Evolutionary conservation across 2,888 invertebrate species (phyloP).

Genomic region (Yponomeuta malinellus): DNA sequence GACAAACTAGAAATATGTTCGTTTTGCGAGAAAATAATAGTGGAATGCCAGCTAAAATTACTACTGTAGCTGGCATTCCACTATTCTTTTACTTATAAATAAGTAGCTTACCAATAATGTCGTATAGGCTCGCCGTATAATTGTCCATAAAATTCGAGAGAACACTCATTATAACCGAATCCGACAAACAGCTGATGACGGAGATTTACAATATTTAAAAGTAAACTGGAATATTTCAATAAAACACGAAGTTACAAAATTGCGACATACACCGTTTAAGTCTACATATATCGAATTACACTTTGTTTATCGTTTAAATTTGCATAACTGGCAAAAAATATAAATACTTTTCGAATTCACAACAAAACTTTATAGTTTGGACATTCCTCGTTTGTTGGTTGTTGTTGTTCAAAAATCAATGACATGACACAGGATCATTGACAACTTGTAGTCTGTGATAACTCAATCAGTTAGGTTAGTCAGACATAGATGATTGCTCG

Average conservation of each 20-base stretch:
- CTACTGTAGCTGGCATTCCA: slow-evolving; percentile 12
- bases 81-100: slow-evolving; percentile 19
- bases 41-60: not conserved
- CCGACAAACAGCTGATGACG: not conserved
- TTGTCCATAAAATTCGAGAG: slow-evolving; percentile 54
- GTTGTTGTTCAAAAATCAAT: no score
- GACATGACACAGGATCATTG: no score
- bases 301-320: not conserved
- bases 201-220: not conserved
- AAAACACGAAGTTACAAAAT: not conserved
- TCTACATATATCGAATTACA: not conserved
- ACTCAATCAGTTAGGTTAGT: no score
- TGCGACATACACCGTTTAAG: not conserved
- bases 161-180: slow-evolving; percentile 41
- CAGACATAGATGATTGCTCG: no score
- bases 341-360: not conserved
- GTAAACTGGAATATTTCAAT: not conserved
- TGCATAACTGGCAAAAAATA: not conserved
- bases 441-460: no score
- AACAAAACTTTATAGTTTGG: not conserved
- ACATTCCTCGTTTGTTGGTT: not conserved
- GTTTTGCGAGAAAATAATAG: not conserved
- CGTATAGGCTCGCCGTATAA: slow-evolving; percentile 58
- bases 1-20: no score
- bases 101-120: slow-evolving; percentile 55